A percentile compares a stretch with the other conserved stretches of the same genome.
These are phyloP conservation scores for Pterostichus madidus DNA, from an alignment of 2,888 invertebrate species.

Conservation along the genomic window DNA sequence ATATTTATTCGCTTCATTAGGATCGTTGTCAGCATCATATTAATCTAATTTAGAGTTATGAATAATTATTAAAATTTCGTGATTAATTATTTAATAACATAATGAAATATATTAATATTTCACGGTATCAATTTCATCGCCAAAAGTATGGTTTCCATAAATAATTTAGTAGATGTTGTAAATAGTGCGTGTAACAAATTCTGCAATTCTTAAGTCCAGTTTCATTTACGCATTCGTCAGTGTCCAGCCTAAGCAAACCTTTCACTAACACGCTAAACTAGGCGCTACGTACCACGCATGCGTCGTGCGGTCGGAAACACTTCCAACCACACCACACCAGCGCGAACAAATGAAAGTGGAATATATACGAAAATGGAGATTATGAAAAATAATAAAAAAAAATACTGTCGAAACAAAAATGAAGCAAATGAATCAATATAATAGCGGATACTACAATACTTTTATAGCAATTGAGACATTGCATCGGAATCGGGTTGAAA, in stretches of 20 bases:
- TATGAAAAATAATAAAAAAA: constrained; percentile 3
- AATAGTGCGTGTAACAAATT: constrained; percentile 28
- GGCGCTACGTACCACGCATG: not conserved
- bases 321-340: constrained; percentile 10
- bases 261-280: not conserved
- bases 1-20: too few species aligned
- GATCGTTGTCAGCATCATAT: too few species aligned
- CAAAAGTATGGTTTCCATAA: constrained; percentile 13
- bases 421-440: constrained; percentile 11
- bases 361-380: constrained; percentile 5
- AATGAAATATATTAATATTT: not conserved
- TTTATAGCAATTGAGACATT: constrained; percentile 9
- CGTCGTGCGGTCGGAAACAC: constrained; percentile 3
- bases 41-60: too few species aligned
- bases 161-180: not conserved
- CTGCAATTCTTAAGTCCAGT: not conserved
- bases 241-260: not conserved
- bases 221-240: constrained; percentile 10
- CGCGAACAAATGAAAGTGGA: constrained; percentile 5
- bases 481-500: constrained; percentile 1
- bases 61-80: not conserved
- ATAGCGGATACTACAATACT: constrained; percentile 9
- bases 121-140: constrained; percentile 11
- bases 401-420: constrained; percentile 23
- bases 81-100: too few species aligned